Evolutionary conservation across 2,888 invertebrate species (phyloP), one percentile per base, ranked within the genome.

Genomic region (Diachrysia chrysitis): DNA sequence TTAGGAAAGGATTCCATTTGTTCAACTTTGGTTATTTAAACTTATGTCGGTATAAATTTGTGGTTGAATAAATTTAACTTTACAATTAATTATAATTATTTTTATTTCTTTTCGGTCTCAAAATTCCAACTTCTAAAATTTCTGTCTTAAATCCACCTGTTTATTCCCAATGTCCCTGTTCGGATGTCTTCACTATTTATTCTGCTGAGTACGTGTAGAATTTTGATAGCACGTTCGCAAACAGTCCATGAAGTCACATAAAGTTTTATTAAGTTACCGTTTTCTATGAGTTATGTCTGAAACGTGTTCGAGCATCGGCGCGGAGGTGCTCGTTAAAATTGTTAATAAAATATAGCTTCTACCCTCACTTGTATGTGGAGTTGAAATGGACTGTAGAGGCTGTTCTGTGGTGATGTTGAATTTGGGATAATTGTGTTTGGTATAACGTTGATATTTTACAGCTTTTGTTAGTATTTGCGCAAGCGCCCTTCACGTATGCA

Each of bases 181-280:
- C 42, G 42, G 16, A 42, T 42, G 42, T 42, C 42, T 42, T 42
- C 42, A 42, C n/a, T 42, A 42, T 42, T n/a, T 42, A 42, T 42
- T 42, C 42, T n/a, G n/a, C 42, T 6, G 32, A 54, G 63, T 37
- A 69, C 54, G 58, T 70, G 63, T 66, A 60, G n/a, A 37, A 48
- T 55, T 12, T 65, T 59, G 66, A 66, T 68, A 55, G 63, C 63
- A 58, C 53, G 55, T 65, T 63, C 71, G 62, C 37, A 66, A 71
- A 69, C 65, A 76, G 69, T 74, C 55, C 63, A 62, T 81, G 71
- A 74, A 65, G 71, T 66, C 69, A 48, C 66, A 67, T 75, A 76
- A 73, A 76, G 70, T 76, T 82, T 69, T 77, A 73, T 83, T 72
- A 73, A 70, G 74, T 75, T 79, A 68, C 57, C 73, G 59, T 78